Base-by-base conservation (phyloP, 2,113 vertebrate genomes). In the Diadophis punctatus region DNA sequence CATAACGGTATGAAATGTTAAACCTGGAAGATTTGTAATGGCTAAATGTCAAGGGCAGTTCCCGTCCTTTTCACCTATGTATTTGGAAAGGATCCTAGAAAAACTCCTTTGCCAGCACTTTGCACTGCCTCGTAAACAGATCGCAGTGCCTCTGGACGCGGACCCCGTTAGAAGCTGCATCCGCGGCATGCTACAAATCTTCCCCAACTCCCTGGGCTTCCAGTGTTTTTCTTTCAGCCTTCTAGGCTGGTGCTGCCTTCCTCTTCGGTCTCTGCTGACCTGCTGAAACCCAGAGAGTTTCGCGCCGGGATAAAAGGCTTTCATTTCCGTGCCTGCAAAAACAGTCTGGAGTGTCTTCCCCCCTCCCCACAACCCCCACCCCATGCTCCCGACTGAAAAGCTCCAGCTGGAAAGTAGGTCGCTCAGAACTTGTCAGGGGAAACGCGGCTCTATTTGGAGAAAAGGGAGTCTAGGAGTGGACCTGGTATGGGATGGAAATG, bases 11-110 rank as follows among this genome's bases (percentile, higher is more conserved):
- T 27, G 90, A 93, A 86, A 86, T 3, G 53, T 89, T 43, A 63
- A 52, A 89, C 87, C 87, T 0, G 10, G 2, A 5, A 1, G 68
- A 51, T 51, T n/a, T 30, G 88, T 23, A 48, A 10, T 14, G 16
- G 12, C 68, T 23, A 53, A 91, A 86, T 90, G 90, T 93, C 90
- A 91, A 91, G 86, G 93, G 87, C 90, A n/a, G 52, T 2, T 48
- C 43, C 9, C 23, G 86, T 43, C 87, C 84, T 51, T 60, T 52
- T 63, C 90, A 43, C 68, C 87, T 46, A 22, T n/a, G 60, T n/a
- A n/a, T 89, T 89, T 91, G 93, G 90, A 84, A 27, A 14, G 52
- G n/a, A 22, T 14, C 92, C 90, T 58, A 22, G 34, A 88, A 84
- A 93, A 80, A 27, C 80, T 49, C 60, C 90, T 88, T 88, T 3